phyloP scores from a whole-genome alignment of 1,140 invertebrate species.

The Campoletis sonorensis region DNA sequence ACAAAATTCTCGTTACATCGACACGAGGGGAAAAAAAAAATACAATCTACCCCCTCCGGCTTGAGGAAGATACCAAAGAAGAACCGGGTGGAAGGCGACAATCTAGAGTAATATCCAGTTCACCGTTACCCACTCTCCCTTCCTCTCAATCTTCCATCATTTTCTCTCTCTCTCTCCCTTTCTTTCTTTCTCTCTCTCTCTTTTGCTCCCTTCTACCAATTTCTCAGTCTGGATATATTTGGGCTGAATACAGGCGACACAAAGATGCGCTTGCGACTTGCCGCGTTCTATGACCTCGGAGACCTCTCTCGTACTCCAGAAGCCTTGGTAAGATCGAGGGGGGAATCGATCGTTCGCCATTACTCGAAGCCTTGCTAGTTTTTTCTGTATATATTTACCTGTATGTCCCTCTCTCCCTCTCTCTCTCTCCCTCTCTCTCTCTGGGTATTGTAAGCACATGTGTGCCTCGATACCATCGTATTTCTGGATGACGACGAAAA shows the following conservation, averaged over 20 bases:
- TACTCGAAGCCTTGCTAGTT: conserved; percentile 30
- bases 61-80: conserved; percentile 37
- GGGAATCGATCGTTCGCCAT: conserved; percentile 43
- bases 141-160: not conserved
- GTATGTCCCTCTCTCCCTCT: too few relatives aligned
- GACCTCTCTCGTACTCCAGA: conserved; percentile 22
- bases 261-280: not conserved
- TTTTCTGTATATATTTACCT: not conserved
- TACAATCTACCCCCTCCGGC: conserved; percentile 20
- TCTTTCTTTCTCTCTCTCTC: conserved; percentile 13
- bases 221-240: conserved; percentile 30
- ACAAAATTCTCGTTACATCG: conserved; percentile 23
- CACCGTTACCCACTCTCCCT: conserved; percentile 35
- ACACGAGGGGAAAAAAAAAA: conserved; percentile 15
- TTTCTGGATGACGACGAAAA: conserved; percentile 21
- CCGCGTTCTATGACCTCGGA: not conserved
- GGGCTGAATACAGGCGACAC: not conserved
- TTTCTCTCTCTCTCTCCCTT: conserved; percentile 30
- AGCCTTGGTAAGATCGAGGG: conserved; percentile 37
- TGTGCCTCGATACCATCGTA: not conserved
- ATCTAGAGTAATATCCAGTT: conserved; percentile 10
- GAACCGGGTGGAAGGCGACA: conserved; percentile 28
- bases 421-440: too few relatives aligned
- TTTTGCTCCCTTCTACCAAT: not conserved
- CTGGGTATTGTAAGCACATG: not conserved